These are phyloP conservation scores for Hydra vulgaris DNA, from an alignment of 30 jellyfish, hydroid and myxozoan species.

Conservation along the genomic window DNA sequence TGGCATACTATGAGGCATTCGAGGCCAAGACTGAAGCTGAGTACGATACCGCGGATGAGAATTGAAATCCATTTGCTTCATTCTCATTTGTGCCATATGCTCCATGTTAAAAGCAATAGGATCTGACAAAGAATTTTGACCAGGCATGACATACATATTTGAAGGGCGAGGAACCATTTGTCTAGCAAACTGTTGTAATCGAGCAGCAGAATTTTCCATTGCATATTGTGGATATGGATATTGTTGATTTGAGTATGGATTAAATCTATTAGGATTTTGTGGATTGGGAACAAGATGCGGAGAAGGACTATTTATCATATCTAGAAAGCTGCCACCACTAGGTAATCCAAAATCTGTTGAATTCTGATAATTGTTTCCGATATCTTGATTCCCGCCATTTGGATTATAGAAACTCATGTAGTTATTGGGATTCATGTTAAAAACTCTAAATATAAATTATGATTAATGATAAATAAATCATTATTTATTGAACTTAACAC, in stretches of 20 bases:
- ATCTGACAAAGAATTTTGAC: slow-evolving; percentile 11
- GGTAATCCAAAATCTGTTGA: slow-evolving; percentile 23
- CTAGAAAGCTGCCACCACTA: slow-evolving; percentile 21
- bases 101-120: slow-evolving; percentile 29
- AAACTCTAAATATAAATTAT: neutral
- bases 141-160: slow-evolving; percentile 6
- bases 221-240: slow-evolving; percentile 1
- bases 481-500: too few relatives aligned
- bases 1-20: slow-evolving; percentile 30
- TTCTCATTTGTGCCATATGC: slow-evolving; percentile 26
- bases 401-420: slow-evolving; percentile 33
- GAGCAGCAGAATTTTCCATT: slow-evolving; percentile 40
- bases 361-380: slow-evolving; percentile 13
- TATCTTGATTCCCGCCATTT: slow-evolving; percentile 11
- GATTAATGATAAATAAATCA: too few relatives aligned
- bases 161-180: slow-evolving; percentile 28
- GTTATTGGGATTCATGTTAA: slow-evolving; percentile 24
- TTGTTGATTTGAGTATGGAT: slow-evolving; percentile 8
- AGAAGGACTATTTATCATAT: slow-evolving; percentile 34
- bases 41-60: neutral
- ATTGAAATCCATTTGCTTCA: slow-evolving; percentile 15
- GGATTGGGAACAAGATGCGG: slow-evolving; percentile 23
- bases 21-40: slow-evolving; percentile 26
- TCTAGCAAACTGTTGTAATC: slow-evolving; percentile 40
- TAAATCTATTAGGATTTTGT: slow-evolving; percentile 11